Base-by-base conservation (phyloP, 1,140 invertebrate genomes). In the Drosophila subpulchrella region DNA sequence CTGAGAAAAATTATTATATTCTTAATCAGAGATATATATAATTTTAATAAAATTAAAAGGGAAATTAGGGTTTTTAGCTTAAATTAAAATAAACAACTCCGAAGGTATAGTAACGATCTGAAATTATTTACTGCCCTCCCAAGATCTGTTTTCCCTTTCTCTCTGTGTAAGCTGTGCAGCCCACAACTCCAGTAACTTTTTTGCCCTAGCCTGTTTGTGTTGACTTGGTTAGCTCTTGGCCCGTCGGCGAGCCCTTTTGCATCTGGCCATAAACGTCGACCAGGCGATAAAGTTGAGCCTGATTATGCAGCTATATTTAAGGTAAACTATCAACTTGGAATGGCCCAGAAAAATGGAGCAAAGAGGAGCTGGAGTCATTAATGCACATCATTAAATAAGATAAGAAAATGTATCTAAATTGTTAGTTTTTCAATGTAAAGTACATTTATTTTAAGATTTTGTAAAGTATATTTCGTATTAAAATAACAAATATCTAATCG, bases 201-300 rank as follows among this genome's bases (percentile, higher is more conserved):
- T 51, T 39, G 34, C 27, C 30, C 34, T 36, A 34, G 65, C 39
- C 41, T 70, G 65, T 59, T 46, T 53, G 38, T 59, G 66, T 59
- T 79, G 65, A 70, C 50, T 75, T 75, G 42, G 62, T 50, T 79
- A 46, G 75, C 57, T 42, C 10, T 66, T 61, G 65, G 56, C 58
- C 62, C 30, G 24, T 48, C 30, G 71, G 58, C 39, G 38, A 67
- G 53, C 17, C 75, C 48, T 61, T 38, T 48, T 38, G 53, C 66
- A 62, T 34, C 34, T 60, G 58, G 50, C 32, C 57, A 75, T 76
- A 67, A 84, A 75, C 42, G 63, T 55, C 56, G 59, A 62, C 50
- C 38, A 61, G 73, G 47, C 58, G 53, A 84, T 75, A 71, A 80
- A 59, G 55, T 66, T 60, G 27, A 59, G 62, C 42, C 51, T 61